Conservation (phyloP, 2,113 vertebrate species). For the Sitta europaea region DNA sequence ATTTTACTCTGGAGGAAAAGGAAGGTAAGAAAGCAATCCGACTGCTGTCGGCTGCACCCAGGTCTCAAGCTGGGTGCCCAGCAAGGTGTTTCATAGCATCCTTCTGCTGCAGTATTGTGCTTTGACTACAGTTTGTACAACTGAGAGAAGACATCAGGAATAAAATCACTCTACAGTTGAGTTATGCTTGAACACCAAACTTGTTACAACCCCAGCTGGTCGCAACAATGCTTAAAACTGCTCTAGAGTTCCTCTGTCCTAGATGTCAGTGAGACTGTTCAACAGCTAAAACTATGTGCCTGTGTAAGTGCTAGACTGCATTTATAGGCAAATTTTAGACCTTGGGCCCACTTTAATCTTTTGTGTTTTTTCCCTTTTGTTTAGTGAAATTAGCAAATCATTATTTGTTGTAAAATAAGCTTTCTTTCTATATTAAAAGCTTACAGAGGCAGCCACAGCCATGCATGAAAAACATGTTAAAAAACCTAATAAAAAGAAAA, state of each 20-base stretch:
- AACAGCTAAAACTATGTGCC: background rate
- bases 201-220: background rate
- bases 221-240: constrained; percentile 2
- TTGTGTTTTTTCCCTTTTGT: background rate
- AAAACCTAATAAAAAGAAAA: background rate
- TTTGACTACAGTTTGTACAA: background rate
- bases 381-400: background rate
- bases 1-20: background rate
- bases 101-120: background rate
- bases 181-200: background rate
- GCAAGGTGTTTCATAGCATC: background rate
- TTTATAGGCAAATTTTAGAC: background rate
- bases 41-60: background rate
- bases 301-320: background rate
- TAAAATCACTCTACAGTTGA: background rate
- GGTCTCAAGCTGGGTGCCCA: background rate
- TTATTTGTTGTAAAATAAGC: background rate
- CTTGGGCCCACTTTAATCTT: background rate
- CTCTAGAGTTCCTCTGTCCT: background rate
- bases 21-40: background rate
- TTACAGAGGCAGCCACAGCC: background rate
- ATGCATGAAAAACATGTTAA: background rate
- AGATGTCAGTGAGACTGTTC: background rate
- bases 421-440: background rate
- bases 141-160: background rate